These are phyloP conservation scores for Agonum fuliginosum DNA, from an alignment of 2,888 invertebrate genomes.

Conservation along the genomic window DNA sequence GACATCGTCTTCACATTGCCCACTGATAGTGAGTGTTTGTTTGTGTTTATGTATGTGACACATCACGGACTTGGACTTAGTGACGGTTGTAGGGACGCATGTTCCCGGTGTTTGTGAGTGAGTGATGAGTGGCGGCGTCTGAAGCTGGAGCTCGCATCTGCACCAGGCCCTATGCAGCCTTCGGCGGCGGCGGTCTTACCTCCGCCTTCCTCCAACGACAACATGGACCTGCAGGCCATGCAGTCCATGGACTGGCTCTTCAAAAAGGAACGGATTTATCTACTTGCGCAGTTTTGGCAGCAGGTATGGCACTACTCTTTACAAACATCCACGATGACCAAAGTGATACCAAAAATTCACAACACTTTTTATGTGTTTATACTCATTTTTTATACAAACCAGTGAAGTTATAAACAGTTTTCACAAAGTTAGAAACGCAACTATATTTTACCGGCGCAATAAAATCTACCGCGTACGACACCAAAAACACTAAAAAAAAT, in stretches of 20 bases:
- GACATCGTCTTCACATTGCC: not conserved
- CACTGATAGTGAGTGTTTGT: slow-evolving; percentile 14
- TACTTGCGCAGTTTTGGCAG: slow-evolving; percentile 97
- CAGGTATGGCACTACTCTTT: slow-evolving; percentile 81
- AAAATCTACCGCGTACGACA: not conserved
- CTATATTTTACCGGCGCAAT: not conserved
- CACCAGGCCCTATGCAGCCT: slow-evolving; percentile 75
- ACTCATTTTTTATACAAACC: not conserved
- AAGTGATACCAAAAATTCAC: no score
- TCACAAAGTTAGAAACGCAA: not conserved
- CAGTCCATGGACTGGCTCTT: slow-evolving; percentile 98
- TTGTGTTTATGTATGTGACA: not conserved
- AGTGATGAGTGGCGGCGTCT: slow-evolving; percentile 4
- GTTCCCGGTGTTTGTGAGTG: slow-evolving; percentile 18
- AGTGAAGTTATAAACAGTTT: not conserved
- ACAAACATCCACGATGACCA: not conserved
- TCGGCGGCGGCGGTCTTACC: slow-evolving; percentile 76
- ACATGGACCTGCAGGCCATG: slow-evolving; percentile 95
- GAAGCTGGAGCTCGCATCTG: slow-evolving; percentile 23
- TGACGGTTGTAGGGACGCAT: not conserved
- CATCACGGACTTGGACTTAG: not conserved
- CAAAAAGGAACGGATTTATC: slow-evolving; percentile 95
- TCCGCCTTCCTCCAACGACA: slow-evolving; percentile 82
- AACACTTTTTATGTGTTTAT: no score
- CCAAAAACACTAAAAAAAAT: slow-evolving; percentile 17